Evolutionary conservation across 2,797 vertebrate species (phyloP).

Genomic region (Microhierax caerulescens): DNA sequence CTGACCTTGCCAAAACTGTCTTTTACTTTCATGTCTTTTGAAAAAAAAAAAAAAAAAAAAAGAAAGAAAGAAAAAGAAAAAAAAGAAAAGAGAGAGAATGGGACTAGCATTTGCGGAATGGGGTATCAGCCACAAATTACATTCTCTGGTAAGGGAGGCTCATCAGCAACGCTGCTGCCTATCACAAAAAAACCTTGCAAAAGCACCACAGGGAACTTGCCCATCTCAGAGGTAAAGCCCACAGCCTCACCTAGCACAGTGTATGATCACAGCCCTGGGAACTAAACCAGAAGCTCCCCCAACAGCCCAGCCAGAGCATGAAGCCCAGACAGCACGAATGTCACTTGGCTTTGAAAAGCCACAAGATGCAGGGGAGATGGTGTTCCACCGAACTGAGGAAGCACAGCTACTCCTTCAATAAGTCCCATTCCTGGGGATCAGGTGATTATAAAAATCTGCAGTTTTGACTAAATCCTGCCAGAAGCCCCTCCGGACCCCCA

Average conservation of each 20-base stretch:
- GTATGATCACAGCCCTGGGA: fast-evolving
- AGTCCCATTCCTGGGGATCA: background rate
- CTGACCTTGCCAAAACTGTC: background rate
- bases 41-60: background rate
- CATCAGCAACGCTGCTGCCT: background rate
- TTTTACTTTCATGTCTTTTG: background rate
- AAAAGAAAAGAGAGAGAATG: too few species aligned
- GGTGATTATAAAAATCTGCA: background rate
- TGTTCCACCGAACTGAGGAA: fast-evolving
- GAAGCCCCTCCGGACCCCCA: too few species aligned
- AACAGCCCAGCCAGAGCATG: fast-evolving
- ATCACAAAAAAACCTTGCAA: background rate
- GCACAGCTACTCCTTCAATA: background rate
- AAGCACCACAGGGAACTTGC: background rate
- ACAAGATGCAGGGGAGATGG: background rate
- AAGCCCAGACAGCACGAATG: background rate
- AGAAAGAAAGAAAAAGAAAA: background rate
- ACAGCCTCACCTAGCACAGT: background rate
- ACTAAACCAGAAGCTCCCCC: background rate
- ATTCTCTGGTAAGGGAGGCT: background rate
- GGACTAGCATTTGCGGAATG: background rate
- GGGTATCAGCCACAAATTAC: background rate
- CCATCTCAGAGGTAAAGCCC: background rate
- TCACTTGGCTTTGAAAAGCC: background rate
- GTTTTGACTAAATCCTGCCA: background rate